Evolutionary conservation across 1,140 invertebrate species (phyloP).

Genomic region (Hormaphis cornu): DNA sequence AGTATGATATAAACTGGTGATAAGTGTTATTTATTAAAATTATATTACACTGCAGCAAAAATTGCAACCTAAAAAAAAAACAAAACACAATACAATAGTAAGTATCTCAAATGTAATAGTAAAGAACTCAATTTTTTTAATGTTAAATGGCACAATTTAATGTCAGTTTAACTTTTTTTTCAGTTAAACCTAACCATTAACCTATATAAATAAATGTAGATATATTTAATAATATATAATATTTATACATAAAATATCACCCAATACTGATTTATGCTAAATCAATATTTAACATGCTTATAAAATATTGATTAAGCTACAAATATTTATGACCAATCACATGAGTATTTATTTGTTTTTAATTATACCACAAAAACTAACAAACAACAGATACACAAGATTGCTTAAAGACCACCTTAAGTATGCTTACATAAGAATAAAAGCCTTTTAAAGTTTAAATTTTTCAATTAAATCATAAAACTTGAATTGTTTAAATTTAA

Average conservation of each 20-base stretch:
- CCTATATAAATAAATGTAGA: background rate
- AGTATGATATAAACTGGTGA: background rate
- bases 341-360: too few species aligned
- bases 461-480: too few species aligned
- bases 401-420: too few species aligned
- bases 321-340: too few species aligned
- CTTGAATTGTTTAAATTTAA: too few species aligned
- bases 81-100: too few species aligned
- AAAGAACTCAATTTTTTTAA: background rate
- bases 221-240: background rate
- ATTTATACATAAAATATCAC: background rate
- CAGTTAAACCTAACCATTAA: background rate
- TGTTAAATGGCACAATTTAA: background rate
- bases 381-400: too few species aligned
- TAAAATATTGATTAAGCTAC: too few species aligned
- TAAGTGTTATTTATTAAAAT: background rate
- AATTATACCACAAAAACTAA: too few species aligned
- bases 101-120: background rate
- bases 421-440: too few species aligned
- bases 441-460: too few species aligned
- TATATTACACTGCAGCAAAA: background rate
- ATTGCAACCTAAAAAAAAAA: conserved; percentile 10
- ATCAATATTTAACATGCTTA: too few species aligned
- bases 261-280: background rate
- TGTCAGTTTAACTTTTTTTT: background rate